These are phyloP conservation scores for Brachypodius melanocephalos DNA, from an alignment of 2,113 vertebrate species.

Conservation along the genomic window DNA sequence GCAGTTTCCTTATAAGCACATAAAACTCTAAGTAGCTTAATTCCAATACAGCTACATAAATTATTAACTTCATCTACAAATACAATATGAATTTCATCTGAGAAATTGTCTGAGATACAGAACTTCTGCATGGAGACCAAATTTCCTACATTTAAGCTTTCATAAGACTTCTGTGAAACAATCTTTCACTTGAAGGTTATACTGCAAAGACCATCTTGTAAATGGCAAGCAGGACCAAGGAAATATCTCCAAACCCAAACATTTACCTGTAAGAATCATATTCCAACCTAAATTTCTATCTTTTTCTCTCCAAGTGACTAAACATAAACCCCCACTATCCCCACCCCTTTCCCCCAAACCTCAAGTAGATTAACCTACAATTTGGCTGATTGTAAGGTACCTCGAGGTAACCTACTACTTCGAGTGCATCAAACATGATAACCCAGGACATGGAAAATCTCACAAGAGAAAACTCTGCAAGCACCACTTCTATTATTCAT, in stretches of 20 bases:
- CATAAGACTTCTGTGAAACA: background rate
- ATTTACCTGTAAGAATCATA: background rate
- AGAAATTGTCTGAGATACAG: background rate
- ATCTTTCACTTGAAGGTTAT: constrained; percentile 3
- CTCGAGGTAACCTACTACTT: background rate
- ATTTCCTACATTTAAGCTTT: background rate
- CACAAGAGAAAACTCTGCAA: constrained; percentile 29
- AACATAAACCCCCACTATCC: background rate
- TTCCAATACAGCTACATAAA: constrained; percentile 36
- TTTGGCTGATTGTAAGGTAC: background rate
- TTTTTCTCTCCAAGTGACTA: background rate
- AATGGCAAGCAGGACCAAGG: background rate
- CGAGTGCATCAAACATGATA: background rate
- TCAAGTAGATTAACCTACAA: background rate
- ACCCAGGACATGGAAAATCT: background rate
- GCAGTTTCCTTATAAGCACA: constrained; percentile 11
- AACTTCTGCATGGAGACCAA: background rate
- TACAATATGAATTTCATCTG: background rate
- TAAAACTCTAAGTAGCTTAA: constrained; percentile 38
- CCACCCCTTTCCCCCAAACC: background rate
- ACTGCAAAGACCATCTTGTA: background rate
- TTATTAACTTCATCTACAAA: constrained; percentile 60
- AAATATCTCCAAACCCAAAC: background rate
- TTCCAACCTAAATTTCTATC: background rate
- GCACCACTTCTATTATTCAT: constrained; percentile 51